Percentiles rank a stretch among this genome's conserved stretches.
Conservation (phyloP, 2,797 vertebrate species). For the Gymnodraco acuticeps region DNA sequence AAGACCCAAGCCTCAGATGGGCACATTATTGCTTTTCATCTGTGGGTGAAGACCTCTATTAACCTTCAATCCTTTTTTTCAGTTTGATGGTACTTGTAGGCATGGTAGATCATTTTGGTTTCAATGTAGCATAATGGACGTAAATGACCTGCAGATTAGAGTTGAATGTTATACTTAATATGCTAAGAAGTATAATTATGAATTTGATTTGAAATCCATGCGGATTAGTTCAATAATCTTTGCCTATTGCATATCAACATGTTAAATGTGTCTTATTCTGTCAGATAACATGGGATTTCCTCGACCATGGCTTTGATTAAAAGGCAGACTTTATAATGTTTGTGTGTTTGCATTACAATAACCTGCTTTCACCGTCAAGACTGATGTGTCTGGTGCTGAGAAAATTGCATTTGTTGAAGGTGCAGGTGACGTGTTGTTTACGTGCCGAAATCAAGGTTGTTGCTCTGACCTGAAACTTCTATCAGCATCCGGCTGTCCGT, state of each 20-base stretch:
- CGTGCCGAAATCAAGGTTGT: constrained; percentile 64
- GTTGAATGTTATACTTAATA: constrained; percentile 66
- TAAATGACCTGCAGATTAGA: constrained; percentile 62
- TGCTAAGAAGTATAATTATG: constrained; percentile 70
- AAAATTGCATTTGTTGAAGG: constrained; percentile 40
- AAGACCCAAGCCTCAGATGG: constrained; percentile 36
- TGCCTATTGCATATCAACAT: constrained; percentile 8
- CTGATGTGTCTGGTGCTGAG: constrained; percentile 20
- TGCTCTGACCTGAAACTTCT: constrained; percentile 52
- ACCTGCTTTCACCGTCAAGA: constrained; percentile 7
- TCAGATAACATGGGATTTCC: constrained; percentile 3
- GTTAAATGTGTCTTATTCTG: neutral
- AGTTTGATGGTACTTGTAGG: constrained; percentile 45
- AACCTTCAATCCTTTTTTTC: constrained; percentile 45
- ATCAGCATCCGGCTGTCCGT: constrained; percentile 50
- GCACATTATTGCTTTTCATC: constrained; percentile 46
- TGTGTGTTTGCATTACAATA: constrained; percentile 24
- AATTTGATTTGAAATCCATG: constrained; percentile 53
- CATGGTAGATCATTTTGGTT: constrained; percentile 54
- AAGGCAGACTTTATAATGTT: constrained; percentile 5
- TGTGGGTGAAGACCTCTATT: constrained; percentile 68
- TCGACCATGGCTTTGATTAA: neutral
- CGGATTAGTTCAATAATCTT: constrained; percentile 42
- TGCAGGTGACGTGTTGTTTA: constrained; percentile 40
- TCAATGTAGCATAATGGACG: constrained; percentile 36